A percentile compares a stretch with the other conserved stretches of the same genome.
These are phyloP conservation scores for Tribolium freemani DNA, from an alignment of 2,888 invertebrate species.

Conservation along the genomic window DNA sequence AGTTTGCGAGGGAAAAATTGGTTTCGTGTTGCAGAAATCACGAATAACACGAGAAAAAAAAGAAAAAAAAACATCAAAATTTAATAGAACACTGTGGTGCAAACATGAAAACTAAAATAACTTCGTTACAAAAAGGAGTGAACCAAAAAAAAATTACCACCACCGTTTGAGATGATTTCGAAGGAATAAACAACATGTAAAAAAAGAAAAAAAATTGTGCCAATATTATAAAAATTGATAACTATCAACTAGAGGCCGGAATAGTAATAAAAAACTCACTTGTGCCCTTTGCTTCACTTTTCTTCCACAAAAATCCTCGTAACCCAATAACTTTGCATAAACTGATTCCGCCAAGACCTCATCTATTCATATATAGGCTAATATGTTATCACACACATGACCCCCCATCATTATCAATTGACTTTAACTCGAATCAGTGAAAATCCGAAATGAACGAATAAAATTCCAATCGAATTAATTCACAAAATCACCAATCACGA, in stretches of 20 bases:
- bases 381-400: conserved; percentile 33
- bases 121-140: too few species aligned
- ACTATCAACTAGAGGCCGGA: too few species aligned
- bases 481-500: too few species aligned
- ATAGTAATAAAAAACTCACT: not conserved
- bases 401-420: conserved; percentile 26
- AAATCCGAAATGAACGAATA: not conserved
- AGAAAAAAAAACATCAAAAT: too few species aligned
- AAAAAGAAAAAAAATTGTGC: too few species aligned
- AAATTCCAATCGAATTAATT: not conserved
- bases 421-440: not conserved
- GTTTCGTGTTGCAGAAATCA: not conserved
- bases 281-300: not conserved
- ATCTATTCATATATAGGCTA: conserved; percentile 39
- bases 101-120: too few species aligned
- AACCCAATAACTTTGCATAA: conserved; percentile 17
- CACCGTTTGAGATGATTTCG: too few species aligned
- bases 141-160: too few species aligned
- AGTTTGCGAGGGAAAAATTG: not conserved
- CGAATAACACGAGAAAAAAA: too few species aligned
- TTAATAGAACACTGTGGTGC: too few species aligned
- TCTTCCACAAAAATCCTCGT: not conserved
- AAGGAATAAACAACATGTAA: too few species aligned
- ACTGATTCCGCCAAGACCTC: conserved; percentile 10
- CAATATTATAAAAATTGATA: too few species aligned